Conservation (phyloP, 2,888 invertebrate species). For the Epiblema foenella region DNA sequence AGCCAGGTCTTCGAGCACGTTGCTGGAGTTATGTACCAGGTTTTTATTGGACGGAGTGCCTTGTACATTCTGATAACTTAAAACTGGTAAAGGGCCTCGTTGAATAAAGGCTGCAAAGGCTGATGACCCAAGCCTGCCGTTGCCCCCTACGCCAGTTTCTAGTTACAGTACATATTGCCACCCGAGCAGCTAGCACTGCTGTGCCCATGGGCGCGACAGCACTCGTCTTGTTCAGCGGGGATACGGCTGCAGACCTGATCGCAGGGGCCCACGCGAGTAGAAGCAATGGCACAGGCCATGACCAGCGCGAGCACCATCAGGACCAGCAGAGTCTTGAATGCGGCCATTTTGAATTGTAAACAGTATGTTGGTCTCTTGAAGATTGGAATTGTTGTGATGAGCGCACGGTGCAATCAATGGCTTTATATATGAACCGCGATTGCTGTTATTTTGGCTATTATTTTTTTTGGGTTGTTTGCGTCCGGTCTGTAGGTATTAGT, state of each 20-base stretch:
- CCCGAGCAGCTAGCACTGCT: background rate
- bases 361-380: background rate
- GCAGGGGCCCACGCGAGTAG: background rate
- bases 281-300: slow-evolving; percentile 10
- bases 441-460: background rate
- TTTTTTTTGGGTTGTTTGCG: background rate
- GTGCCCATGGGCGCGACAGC: slow-evolving; percentile 16
- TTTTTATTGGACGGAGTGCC: background rate
- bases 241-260: slow-evolving; percentile 16
- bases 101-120: too few relatives aligned
- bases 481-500: background rate
- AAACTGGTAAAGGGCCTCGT: too few relatives aligned
- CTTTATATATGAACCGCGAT: background rate
- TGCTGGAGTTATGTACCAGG: background rate
- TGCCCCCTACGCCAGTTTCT: background rate
- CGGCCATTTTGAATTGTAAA: slow-evolving; percentile 8
- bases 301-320: slow-evolving; percentile 4
- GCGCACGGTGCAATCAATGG: background rate
- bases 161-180: slow-evolving; percentile 6
- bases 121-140: background rate
- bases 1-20: background rate
- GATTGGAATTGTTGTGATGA: background rate
- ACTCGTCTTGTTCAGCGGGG: background rate
- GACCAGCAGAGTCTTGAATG: slow-evolving; percentile 21
- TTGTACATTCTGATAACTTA: background rate